Evolutionary conservation across 1,140 invertebrate species (phyloP), one percentile per base, ranked within the genome.

Genomic region (Drosophila ananassae): DNA sequence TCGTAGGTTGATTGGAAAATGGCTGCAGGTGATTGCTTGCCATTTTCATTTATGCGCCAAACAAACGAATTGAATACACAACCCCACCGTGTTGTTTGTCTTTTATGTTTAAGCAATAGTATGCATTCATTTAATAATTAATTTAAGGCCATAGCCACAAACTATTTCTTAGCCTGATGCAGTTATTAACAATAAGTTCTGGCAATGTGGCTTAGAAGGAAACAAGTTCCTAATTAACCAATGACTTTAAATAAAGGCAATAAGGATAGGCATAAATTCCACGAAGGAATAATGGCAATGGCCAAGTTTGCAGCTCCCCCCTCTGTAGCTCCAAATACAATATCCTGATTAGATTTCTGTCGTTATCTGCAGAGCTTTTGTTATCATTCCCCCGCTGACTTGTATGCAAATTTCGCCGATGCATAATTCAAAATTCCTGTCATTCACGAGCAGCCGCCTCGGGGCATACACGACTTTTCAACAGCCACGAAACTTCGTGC

Each of bases 401-500:
- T 47, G 25, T 61, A 57, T 72, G 68, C 60, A 84, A 81, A 85
- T 76, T 57, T 71, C 56, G 32, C 25, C 44, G 54, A 51, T 74
- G 77, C 64, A 78, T 85, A 74, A 85, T 80, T 85, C 73, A 64
- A 85, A 85, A 87, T 87, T 85, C 82, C 48, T 67, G 74, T 81
- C 82, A 78, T 66, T 85, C 63, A 80, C 67, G 62, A 64, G 66
- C 51, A 67, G 71, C 56, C 47, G 60, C 63, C 60, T 52, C 60
- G 63, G 59, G 59, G 34, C 63, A 67, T 44, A 44, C 34, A 30
- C 9, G 30, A 17, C 22, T 44, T n/a, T 46, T 46, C 17, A 63
- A 17, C 12, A 51, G 41, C 53, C 30, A 63, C 51, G 25, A 62
- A 66, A 53, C 64, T 58, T 59, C 24, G 24, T 46, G 66, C 22